Evolutionary conservation across 2,797 vertebrate species (phyloP), one percentile per base, ranked within the genome.

Genomic region (Syngnathus acus): DNA sequence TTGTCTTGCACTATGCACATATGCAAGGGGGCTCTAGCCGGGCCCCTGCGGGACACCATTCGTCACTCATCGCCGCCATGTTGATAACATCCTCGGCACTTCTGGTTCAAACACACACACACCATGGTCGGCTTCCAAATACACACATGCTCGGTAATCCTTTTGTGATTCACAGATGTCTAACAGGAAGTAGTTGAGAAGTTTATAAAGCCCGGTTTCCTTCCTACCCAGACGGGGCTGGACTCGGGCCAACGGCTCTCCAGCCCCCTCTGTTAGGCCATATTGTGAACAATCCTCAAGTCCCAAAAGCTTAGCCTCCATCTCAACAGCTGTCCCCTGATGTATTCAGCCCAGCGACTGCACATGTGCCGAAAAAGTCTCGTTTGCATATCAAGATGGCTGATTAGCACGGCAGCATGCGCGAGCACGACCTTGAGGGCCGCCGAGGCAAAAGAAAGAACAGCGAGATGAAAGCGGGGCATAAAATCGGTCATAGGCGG

Each of bases 1-100:
- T 58, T 58, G 55, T 17, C 21, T 13, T 13, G 10, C 23, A 32
- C 53, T 38, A 3, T 58, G 16, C 26, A 58, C 55, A 58, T 38
- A 16, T 58, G 11, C 32, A 8, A 37, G 26, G 84, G 77, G 86
- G 78, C 86, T 88, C 80, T 69, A 67, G 78, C 13, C 47, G 37
- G 70, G 32, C 16, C 72, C 86, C 78, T 70, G 7, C 19, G 85
- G 88, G 89, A 86, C 69, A 47, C 86, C 79, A 87, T 91, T 88
- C 88, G 85, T 92, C 89, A 86, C 88, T 90, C 90, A 90, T 90
- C 87, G 72, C 85, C 73, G 71, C 86, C 86, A 82, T 82, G 87
- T 87, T 89, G 91, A 91, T 91, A 90, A 91, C 89, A 91, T 91
- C 89, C 88, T 90, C 81, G 76, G 84, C 72, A 76, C 61, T 76